These are phyloP conservation scores for Cyrtonyx montezumae DNA, from an alignment of 2,113 vertebrate genomes.

Conservation along the genomic window DNA sequence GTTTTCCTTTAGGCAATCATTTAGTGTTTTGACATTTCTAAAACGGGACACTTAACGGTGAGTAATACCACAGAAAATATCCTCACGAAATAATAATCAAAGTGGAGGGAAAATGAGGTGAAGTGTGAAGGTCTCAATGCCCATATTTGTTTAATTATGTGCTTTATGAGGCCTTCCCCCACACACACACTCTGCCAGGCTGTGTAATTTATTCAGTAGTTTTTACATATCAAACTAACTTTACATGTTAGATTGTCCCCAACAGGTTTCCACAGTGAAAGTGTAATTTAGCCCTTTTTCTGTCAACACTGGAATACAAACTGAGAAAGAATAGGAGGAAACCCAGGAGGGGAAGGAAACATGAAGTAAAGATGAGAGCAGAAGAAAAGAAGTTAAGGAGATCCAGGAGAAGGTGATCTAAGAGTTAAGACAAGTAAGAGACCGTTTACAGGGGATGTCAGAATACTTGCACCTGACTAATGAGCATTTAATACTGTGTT, in stretches of 20 bases:
- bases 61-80: conserved; percentile 11
- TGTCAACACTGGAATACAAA: background rate
- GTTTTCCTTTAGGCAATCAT: conserved; percentile 44
- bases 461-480: background rate
- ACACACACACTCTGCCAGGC: background rate
- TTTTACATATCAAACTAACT: background rate
- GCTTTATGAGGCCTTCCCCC: background rate
- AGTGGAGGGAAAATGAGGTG: conserved; percentile 51
- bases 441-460: background rate
- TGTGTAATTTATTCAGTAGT: background rate
- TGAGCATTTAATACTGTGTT: background rate
- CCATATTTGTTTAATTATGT: conserved; percentile 2
- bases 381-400: background rate
- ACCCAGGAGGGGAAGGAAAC: background rate
- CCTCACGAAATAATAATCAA: conserved; percentile 29
- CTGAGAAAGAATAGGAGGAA: background rate
- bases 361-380: background rate
- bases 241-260: background rate
- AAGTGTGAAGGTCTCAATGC: conserved; percentile 2
- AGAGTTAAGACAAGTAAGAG: background rate
- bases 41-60: conserved; percentile 35
- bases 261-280: background rate
- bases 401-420: background rate
- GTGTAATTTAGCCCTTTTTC: background rate
- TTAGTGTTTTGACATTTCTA: conserved; percentile 58